Percentiles rank a stretch among this genome's conserved stretches.
Conservation (phyloP, 2,113 vertebrate species). For the Pagrus major region DNA sequence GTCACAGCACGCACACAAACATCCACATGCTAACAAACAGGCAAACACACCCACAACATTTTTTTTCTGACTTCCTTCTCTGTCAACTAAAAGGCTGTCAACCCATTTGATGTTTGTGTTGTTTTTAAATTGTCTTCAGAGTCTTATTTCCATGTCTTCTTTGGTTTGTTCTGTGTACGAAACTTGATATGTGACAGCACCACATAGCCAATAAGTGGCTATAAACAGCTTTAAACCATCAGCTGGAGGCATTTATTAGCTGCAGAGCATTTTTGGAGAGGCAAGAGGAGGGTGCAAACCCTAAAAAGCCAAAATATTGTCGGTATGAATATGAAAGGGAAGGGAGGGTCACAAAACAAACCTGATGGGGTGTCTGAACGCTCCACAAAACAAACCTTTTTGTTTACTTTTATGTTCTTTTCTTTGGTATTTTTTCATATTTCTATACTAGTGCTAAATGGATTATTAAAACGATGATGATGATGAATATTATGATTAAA, state of each 20-base stretch:
- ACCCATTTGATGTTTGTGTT: conserved; percentile 19
- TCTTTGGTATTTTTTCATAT: conserved; percentile 82
- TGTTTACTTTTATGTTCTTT: conserved; percentile 74
- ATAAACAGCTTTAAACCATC: conserved; percentile 50
- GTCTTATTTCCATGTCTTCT: conserved; percentile 26
- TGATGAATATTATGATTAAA: conserved; percentile 82
- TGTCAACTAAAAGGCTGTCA: conserved; percentile 37
- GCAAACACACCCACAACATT: background rate
- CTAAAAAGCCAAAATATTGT: conserved; percentile 16
- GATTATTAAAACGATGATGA: conserved; percentile 82
- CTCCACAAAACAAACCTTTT: conserved; percentile 58
- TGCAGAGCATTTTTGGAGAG: conserved; percentile 6
- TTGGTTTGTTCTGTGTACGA: conserved; percentile 10
- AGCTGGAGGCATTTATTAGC: conserved; percentile 37
- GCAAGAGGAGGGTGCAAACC: background rate
- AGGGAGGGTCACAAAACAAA: conserved; percentile 69
- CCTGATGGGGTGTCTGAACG: conserved; percentile 46
- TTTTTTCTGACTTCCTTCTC: conserved; percentile 32
- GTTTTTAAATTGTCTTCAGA: conserved; percentile 24
- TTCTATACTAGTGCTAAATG: conserved; percentile 85
- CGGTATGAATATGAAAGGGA: conserved; percentile 16
- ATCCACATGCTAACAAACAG: conserved; percentile 10
- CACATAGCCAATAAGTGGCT: conserved; percentile 19
- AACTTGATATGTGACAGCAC: conserved; percentile 19
- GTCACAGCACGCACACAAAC: conserved; percentile 4